A percentile compares a stretch with the other conserved stretches of the same genome.
Evolutionary conservation across 2,113 vertebrate species (phyloP).

Genomic region (Barbus barbus): DNA sequence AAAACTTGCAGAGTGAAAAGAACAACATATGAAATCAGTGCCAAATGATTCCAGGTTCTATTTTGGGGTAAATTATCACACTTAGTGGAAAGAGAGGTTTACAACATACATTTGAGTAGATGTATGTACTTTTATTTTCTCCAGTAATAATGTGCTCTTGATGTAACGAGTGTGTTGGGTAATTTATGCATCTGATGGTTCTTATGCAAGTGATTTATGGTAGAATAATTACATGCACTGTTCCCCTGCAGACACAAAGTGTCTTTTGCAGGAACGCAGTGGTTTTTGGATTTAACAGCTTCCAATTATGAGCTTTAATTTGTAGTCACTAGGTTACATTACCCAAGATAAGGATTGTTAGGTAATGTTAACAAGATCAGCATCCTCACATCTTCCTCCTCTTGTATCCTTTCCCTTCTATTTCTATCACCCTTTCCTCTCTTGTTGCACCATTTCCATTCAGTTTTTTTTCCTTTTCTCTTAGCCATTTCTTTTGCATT

Average conservation of each 20-base stretch:
- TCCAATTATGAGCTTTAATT: background rate
- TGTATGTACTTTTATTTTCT: background rate
- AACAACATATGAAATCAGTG: constrained; percentile 25
- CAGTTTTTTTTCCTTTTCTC: background rate
- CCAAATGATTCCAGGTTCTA: constrained; percentile 25
- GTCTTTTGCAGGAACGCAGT: background rate
- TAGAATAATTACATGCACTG: background rate
- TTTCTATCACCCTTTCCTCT: no score
- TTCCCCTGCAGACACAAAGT: background rate
- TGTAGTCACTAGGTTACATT: background rate
- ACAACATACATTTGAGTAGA: background rate
- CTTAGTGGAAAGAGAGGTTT: background rate
- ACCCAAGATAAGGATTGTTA: background rate
- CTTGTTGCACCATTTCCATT: background rate
- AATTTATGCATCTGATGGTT: background rate
- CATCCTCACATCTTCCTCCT: constrained; percentile 43
- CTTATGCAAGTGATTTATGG: background rate
- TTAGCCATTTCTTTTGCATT: constrained; percentile 24
- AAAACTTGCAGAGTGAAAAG: background rate
- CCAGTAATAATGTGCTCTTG: no score
- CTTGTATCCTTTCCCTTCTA: background rate
- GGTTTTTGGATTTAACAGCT: background rate
- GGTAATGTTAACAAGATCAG: background rate
- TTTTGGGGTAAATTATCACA: background rate
- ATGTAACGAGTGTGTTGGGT: background rate